Evolutionary conservation across 92 coral and sea anemone genomes (phyloP).

Genomic region (Zoanthus sociatus): DNA sequence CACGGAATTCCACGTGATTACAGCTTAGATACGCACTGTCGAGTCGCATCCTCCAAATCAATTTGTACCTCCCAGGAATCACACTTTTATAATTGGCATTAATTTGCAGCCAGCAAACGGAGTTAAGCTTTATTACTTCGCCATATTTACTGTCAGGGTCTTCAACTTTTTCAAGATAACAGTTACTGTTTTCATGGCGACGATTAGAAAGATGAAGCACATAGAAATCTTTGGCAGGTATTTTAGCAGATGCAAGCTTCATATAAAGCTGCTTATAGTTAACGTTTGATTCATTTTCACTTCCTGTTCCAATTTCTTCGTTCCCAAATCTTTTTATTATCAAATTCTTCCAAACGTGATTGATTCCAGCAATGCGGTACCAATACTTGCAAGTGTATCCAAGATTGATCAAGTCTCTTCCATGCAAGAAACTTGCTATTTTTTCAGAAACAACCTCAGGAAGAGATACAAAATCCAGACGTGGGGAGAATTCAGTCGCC

Average conservation of each 20-base stretch:
- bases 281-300: background rate
- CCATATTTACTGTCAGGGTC: constrained; percentile 73
- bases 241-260: constrained; percentile 61
- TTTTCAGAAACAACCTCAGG: constrained; percentile 71
- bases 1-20: constrained; percentile 71
- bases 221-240: constrained; percentile 56
- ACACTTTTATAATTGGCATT: constrained; percentile 59
- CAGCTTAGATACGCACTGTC: constrained; percentile 67
- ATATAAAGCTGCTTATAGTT: constrained; percentile 69
- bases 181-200: background rate
- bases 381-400: constrained; percentile 77
- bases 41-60: constrained; percentile 75
- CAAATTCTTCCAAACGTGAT: constrained; percentile 68
- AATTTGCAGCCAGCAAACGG: constrained; percentile 77
- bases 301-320: background rate
- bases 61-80: constrained; percentile 67
- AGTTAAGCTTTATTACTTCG: constrained; percentile 63
- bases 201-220: constrained; percentile 59
- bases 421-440: constrained; percentile 68
- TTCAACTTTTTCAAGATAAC: constrained; percentile 65
- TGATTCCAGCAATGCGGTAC: constrained; percentile 55
- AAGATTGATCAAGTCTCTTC: constrained; percentile 72
- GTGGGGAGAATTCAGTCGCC: background rate
- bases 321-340: constrained; percentile 70
- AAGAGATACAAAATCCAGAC: constrained; percentile 24